Evolutionary conservation across 2,888 invertebrate species (phyloP).

Genomic region (Orthosia gothica): DNA sequence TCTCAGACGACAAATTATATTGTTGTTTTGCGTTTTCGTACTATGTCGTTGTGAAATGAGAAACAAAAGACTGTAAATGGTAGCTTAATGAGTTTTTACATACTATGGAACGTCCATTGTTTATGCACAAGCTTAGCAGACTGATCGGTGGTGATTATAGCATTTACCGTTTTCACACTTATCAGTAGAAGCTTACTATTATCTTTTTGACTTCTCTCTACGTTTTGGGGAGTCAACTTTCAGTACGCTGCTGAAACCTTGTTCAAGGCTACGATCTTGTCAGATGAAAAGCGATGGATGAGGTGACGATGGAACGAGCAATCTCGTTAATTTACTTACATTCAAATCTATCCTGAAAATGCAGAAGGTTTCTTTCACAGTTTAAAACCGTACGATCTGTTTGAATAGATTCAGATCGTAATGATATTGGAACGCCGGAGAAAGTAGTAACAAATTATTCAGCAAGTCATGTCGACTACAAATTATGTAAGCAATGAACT

Average conservation of each 20-base stretch:
- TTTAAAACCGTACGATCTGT: not conserved
- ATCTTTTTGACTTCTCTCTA: not conserved
- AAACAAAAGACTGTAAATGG: slow-evolving; percentile 41
- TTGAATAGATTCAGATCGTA: too few relatives aligned
- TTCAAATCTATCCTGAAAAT: too few relatives aligned
- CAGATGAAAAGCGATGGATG: too few relatives aligned
- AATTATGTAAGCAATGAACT: slow-evolving; percentile 8
- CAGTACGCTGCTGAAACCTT: not conserved
- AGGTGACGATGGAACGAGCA: too few relatives aligned
- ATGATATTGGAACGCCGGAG: not conserved
- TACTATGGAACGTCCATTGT: slow-evolving; percentile 8
- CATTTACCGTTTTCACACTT: not conserved
- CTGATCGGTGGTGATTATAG: slow-evolving; percentile 1
- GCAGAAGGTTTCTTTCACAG: not conserved
- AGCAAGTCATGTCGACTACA: not conserved
- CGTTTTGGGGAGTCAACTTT: slow-evolving; percentile 2
- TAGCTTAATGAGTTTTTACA: slow-evolving; percentile 12
- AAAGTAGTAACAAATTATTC: not conserved
- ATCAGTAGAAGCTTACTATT: not conserved
- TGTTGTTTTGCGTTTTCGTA: slow-evolving; percentile 40
- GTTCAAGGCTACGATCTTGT: too few relatives aligned
- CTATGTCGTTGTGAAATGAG: slow-evolving; percentile 21
- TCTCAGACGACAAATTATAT: slow-evolving; percentile 54
- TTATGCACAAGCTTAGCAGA: slow-evolving; percentile 4
- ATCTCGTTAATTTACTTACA: too few relatives aligned